A percentile compares a stretch with the other conserved stretches of the same genome.
Evolutionary conservation across 2,797 vertebrate genomes (phyloP).

Genomic region (Melanotaenia trifasciata): DNA sequence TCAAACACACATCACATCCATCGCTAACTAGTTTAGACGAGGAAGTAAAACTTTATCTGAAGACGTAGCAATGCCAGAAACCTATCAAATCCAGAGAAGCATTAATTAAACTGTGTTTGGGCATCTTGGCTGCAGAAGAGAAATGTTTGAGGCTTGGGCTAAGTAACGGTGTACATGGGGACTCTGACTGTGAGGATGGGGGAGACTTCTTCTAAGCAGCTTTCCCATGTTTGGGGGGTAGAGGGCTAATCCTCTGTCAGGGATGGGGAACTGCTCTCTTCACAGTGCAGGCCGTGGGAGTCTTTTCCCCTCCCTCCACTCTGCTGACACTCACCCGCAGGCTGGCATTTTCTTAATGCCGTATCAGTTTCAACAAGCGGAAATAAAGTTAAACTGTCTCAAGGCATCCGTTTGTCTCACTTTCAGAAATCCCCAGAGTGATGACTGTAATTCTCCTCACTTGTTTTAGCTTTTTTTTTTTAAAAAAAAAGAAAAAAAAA

Average conservation of each 20-base stretch:
- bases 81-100: constrained; percentile 78
- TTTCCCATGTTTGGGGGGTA: constrained; percentile 85
- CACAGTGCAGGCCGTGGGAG: constrained; percentile 81
- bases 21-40: constrained; percentile 75
- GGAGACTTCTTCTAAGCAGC: constrained; percentile 82
- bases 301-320: constrained; percentile 80
- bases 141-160: constrained; percentile 76
- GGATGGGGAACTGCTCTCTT: constrained; percentile 82
- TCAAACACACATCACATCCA: constrained; percentile 78
- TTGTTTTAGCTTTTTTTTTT: constrained; percentile 78
- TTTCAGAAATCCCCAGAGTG: constrained; percentile 83
- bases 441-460: constrained; percentile 84
- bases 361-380: constrained; percentile 87
- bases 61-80: constrained; percentile 75
- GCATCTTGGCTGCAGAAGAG: constrained; percentile 77
- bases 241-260: constrained; percentile 85
- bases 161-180: constrained; percentile 75
- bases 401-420: constrained; percentile 83
- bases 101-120: constrained; percentile 82
- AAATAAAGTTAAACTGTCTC: constrained; percentile 85
- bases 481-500: constrained; percentile 55
- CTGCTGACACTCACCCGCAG: constrained; percentile 80
- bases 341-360: constrained; percentile 85
- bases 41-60: constrained; percentile 77
- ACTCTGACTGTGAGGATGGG: constrained; percentile 78